Percentiles rank a stretch among this genome's conserved stretches.
Conservation (phyloP, 1,140 invertebrate genomes). For the Stratiolaelaps scimitus region DNA sequence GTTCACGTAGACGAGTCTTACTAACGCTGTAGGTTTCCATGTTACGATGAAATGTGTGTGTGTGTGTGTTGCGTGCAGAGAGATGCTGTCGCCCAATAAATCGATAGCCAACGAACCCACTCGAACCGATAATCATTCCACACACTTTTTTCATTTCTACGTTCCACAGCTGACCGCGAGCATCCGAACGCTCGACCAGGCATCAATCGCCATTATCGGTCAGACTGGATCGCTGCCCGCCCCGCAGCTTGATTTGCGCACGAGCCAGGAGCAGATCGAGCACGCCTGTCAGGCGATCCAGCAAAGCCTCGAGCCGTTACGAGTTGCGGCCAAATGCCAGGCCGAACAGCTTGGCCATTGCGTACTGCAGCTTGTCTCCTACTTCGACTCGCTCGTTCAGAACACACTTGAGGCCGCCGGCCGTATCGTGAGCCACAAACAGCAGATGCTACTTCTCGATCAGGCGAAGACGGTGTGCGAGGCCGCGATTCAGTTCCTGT, state of each 20-base stretch:
- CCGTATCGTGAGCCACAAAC: conserved; percentile 71
- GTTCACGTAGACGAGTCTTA: too few species aligned
- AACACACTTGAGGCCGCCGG: conserved; percentile 68
- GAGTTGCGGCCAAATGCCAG: conserved; percentile 69
- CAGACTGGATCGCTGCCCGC: conserved; percentile 48
- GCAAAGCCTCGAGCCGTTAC: conserved; percentile 66
- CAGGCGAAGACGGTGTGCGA: conserved; percentile 89
- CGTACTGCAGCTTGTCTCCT: conserved; percentile 61
- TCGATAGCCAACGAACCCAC: too few species aligned
- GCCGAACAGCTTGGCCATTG: conserved; percentile 83
- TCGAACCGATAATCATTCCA: too few species aligned
- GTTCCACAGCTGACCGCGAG: conserved; percentile 50
- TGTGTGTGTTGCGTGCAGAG: too few species aligned
- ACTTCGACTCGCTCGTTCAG: conserved; percentile 68
- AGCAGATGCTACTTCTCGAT: conserved; percentile 74
- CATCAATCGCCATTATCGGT: conserved; percentile 68
- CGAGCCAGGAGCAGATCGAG: conserved; percentile 59
- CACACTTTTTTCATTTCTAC: too few species aligned
- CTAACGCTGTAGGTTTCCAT: too few species aligned
- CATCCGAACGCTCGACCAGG: conserved; percentile 69
- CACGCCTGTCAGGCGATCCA: conserved; percentile 57
- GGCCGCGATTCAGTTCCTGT: conserved; percentile 68
- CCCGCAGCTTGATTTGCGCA: conserved; percentile 36
- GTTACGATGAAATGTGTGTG: too few species aligned
- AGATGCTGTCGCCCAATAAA: too few species aligned